Base-by-base conservation (phyloP, 2,888 invertebrate genomes). In the Craniophora ligustri region DNA sequence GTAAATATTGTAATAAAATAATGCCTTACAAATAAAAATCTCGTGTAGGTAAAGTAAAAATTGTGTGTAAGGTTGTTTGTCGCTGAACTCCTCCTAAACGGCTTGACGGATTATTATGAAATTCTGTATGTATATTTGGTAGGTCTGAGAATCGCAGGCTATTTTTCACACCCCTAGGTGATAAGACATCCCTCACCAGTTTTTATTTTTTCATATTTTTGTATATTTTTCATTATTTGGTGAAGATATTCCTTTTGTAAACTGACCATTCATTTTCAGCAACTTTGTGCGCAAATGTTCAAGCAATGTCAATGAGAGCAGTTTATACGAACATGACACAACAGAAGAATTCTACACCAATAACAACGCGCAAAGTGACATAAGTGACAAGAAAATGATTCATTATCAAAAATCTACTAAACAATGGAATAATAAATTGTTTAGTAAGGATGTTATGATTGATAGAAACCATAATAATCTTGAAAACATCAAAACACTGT, bases 401-500 rank as follows among this genome's bases (percentile, higher is more conserved):
- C 35, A 45, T 26, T 68, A 49, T 45, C 68, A 59, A 54, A 82
- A 76, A 55, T 78, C 87, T 1, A 91, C 91, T 14, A 75, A 78
- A 57, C 90, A 88, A 64, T 89, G 89, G 88, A 53, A 70, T 28
- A 79, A 73, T 32, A 83, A 79, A 63, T 76, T 80, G 58, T 65
- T 70, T 4, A 55, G 46, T 42, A 23, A 28, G 31, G 58, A 65
- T 13, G 50, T 44, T n/a, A 30, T 38, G 1, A n/a, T 16, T 5
- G 13, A 23, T 42, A 36, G 16, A 21, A 56, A 38, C 40, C 8
- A 42, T n/a, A 56, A 34, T 49, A 54, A 72, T 58, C 46, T 89
- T 7, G 85, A 86, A 57, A 70, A 65, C 26, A 70, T 86, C 36
- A 55, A 66, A n/a, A 89, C 86, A 75, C 67, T 85, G 90, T 89